phyloP scores from a whole-genome alignment of 2,888 invertebrate genomes.

The Morpho achilles region DNA sequence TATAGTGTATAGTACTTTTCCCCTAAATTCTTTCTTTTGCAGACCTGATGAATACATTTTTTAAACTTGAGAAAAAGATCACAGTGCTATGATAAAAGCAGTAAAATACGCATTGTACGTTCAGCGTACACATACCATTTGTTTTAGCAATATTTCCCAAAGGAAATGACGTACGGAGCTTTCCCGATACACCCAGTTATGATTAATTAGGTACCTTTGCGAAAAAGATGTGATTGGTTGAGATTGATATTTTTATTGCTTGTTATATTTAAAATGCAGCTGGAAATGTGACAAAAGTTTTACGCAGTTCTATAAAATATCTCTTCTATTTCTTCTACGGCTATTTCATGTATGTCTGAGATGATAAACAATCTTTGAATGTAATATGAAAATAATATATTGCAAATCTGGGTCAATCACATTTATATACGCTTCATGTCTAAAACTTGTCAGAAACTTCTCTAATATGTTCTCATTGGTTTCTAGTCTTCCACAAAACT shows the following conservation, averaged over 20 bases:
- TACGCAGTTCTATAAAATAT: not conserved
- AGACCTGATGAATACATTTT: no score
- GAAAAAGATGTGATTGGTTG: constrained; percentile 13
- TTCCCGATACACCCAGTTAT: constrained; percentile 7
- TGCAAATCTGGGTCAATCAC: no score
- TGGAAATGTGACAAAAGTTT: not conserved
- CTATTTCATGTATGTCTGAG: no score
- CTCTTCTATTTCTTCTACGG: no score
- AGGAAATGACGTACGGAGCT: constrained; percentile 7
- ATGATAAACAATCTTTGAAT: no score
- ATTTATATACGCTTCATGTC: no score
- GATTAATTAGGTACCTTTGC: constrained; percentile 20
- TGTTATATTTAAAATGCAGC: not conserved
- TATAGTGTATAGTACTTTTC: no score
- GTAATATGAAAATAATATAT: no score
- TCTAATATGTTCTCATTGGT: constrained; percentile 70
- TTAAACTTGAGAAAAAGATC: not conserved
- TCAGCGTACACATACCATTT: not conserved
- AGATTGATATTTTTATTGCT: constrained; percentile 50
- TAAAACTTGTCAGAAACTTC: constrained; percentile 60
- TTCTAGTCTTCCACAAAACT: constrained; percentile 60
- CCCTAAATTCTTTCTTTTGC: no score
- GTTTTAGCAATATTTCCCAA: constrained; percentile 5
- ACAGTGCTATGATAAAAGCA: not conserved
- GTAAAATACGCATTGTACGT: not conserved